A percentile compares a stretch with the other conserved stretches of the same genome.
These are phyloP conservation scores for Tretioscincus oriximinensis DNA, from an alignment of 2,113 vertebrate genomes.

Conservation along the genomic window DNA sequence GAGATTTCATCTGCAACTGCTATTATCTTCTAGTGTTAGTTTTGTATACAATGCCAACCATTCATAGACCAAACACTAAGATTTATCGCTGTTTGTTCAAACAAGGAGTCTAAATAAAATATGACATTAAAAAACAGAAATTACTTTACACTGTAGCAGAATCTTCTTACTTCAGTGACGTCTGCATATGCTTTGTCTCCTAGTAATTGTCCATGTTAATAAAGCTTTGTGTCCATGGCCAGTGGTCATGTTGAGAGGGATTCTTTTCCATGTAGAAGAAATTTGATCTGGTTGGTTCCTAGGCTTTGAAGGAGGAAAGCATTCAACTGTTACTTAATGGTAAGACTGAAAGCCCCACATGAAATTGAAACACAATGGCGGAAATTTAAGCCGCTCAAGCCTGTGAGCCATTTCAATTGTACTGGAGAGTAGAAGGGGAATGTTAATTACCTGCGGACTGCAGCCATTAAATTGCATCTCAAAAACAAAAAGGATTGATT, in stretches of 20 bases:
- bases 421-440: constrained; percentile 9
- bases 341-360: neutral
- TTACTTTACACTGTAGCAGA: neutral
- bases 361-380: constrained; percentile 30
- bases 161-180: neutral
- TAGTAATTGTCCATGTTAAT: neutral
- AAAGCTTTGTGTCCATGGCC: neutral
- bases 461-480: neutral
- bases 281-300: neutral
- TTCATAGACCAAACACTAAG: neutral
- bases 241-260: neutral
- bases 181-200: neutral
- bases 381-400: constrained; percentile 18
- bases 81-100: neutral
- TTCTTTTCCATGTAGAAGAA: neutral
- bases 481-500: neutral
- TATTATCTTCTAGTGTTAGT: no score
- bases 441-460: constrained; percentile 21
- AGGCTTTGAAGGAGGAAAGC: constrained; percentile 13
- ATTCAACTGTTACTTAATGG: constrained; percentile 17
- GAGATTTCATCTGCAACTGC: no score
- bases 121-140: neutral
- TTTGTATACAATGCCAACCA: no score
- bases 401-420: constrained; percentile 6
- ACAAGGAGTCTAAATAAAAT: neutral